phyloP scores from a whole-genome alignment of 2,113 vertebrate genomes.

The Lutjanus erythropterus region DNA sequence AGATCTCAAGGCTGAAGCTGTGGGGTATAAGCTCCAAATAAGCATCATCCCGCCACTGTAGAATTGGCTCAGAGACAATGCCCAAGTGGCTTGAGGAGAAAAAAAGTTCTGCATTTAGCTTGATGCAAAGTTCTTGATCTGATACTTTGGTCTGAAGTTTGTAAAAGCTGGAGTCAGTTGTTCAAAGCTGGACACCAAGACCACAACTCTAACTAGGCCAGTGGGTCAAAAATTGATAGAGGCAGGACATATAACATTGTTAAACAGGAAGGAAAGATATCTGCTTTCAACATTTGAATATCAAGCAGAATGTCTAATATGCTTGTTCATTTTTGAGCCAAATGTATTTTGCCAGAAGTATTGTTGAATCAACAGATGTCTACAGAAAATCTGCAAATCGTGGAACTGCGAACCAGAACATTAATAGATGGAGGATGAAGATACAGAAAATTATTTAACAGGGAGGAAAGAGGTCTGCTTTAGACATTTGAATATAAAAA shows the following conservation, averaged over 20 bases:
- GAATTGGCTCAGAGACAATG: constrained; percentile 48
- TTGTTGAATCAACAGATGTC: constrained; percentile 56
- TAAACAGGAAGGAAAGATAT: constrained; percentile 26
- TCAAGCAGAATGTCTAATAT: constrained; percentile 11
- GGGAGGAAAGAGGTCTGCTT: constrained; percentile 27
- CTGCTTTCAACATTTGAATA: constrained; percentile 40
- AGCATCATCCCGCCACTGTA: constrained; percentile 46
- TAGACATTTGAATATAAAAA: constrained; percentile 43
- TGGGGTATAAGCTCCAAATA: constrained; percentile 70
- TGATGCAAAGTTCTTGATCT: constrained; percentile 19
- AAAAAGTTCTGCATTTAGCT: constrained; percentile 14
- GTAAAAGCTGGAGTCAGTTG: neutral
- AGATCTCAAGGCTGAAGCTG: constrained; percentile 78
- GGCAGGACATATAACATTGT: neutral
- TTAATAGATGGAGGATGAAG: constrained; percentile 9
- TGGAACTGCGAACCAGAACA: constrained; percentile 51
- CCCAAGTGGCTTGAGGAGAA: constrained; percentile 26
- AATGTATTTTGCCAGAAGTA: constrained; percentile 28
- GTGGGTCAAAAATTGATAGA: neutral
- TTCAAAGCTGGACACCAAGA: neutral
- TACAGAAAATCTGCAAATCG: constrained; percentile 49
- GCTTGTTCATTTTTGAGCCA: constrained; percentile 20
- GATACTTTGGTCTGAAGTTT: constrained; percentile 4
- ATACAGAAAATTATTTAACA: too few species aligned
- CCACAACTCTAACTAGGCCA: neutral